phyloP scores from a whole-genome alignment of 1,140 invertebrate genomes.

The Cydia fagiglandana region DNA sequence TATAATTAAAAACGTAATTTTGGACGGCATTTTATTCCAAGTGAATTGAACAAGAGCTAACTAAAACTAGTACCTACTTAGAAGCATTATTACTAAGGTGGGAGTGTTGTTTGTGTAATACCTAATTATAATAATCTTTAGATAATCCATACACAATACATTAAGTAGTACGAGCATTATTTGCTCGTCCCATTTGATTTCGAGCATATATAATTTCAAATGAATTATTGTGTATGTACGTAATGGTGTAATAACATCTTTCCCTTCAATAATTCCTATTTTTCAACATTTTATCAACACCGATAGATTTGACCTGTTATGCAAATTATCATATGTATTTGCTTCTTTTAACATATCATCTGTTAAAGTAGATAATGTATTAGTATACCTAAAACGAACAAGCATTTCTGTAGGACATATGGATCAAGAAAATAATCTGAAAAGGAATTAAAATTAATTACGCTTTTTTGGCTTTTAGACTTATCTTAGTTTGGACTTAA shows the following conservation, averaged over 20 bases:
- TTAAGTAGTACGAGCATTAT: background rate
- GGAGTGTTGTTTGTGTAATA: background rate
- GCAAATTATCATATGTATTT: background rate
- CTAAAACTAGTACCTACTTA: background rate
- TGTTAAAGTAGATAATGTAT: background rate
- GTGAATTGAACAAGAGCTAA: constrained; percentile 24
- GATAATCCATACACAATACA: background rate
- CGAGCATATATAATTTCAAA: background rate
- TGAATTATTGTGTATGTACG: background rate
- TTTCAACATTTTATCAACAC: background rate
- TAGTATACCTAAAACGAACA: background rate
- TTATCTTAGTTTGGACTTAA: too few species aligned
- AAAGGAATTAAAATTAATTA: too few species aligned
- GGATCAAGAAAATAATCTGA: background rate
- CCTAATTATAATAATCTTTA: background rate
- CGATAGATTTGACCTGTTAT: background rate
- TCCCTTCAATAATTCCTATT: background rate
- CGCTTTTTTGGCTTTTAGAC: too few species aligned
- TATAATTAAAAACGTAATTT: constrained; percentile 22
- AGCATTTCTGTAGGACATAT: constrained; percentile 2
- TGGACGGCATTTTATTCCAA: constrained; percentile 17
- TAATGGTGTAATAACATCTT: background rate
- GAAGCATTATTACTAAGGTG: background rate
- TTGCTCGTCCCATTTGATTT: background rate
- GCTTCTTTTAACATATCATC: background rate